Evolutionary conservation across 2,888 invertebrate genomes (phyloP), one percentile per base, ranked within the genome.

Genomic region (Seira sanloemensis): DNA sequence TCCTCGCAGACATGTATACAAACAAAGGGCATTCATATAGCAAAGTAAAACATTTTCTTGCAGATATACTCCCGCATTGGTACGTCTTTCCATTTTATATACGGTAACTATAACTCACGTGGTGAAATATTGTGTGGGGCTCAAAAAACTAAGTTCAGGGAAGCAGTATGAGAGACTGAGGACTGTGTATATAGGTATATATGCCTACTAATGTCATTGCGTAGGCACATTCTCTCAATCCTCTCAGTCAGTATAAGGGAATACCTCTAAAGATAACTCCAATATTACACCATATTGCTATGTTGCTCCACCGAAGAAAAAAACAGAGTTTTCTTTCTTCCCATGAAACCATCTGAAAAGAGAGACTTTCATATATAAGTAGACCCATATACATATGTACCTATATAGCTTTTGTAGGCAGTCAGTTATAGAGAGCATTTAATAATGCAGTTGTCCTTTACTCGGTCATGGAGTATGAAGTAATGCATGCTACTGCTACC

Each of bases 381-480:
- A n/a, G n/a, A n/a, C n/a, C n/a, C n/a, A n/a, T n/a, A 12, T 37
- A 37, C 12, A 37, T 5, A 23, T 62, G 4, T 62, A 62, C 62
- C 18, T 7, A 50, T 21, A 62, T 1, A 62, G 62, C 62, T 2
- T 7, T 37, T 12, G 37, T 58, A 58, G n/a, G 9, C 7, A 58
- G 37, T 12, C 37, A 58, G 58, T 58, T 27, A 78, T 25, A 78
- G 62, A 62, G 21, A 58, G 2, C 71, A 12, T 62, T 18, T 65
- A 19, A 37, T 62, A 72, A 68, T 83, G 83, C 84, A 84, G 37
- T 74, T 84, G 78, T 84, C 84, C 83, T 84, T 84, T 84, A 84
- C 84, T 84, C 75, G 78, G 84, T 84, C 84, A 83, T 83, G 78
- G 78, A 83, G 58, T 68, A 77, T 82, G 67, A 82, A 76, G 76